Percentiles rank a stretch among this genome's conserved stretches.
Evolutionary conservation across 1,140 invertebrate genomes (phyloP).

Genomic region (Hycleus cichorii): DNA sequence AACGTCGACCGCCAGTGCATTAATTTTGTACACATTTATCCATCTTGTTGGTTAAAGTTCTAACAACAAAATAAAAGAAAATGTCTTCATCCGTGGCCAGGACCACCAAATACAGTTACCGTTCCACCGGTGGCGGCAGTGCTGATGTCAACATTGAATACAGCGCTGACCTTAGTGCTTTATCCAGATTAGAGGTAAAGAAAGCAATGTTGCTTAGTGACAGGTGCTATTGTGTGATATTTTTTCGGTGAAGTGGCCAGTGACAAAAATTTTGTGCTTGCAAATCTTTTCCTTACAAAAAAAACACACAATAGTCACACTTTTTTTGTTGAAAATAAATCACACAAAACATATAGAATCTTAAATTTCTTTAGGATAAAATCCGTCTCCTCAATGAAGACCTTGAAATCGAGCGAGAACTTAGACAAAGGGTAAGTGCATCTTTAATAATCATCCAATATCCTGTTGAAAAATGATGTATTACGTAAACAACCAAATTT

Average conservation of each 20-base stretch:
- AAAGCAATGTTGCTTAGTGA: conserved; percentile 18
- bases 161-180: conserved; percentile 82
- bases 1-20: conserved; percentile 39
- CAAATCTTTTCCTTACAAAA: neutral
- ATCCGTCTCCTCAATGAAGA: conserved; percentile 95
- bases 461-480: conserved; percentile 12
- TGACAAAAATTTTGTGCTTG: neutral
- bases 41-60: neutral
- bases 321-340: neutral
- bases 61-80: conserved; percentile 5
- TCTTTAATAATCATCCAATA: neutral
- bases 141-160: conserved; percentile 92
- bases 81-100: conserved; percentile 71
- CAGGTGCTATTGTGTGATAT: conserved; percentile 2
- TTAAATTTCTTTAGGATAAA: conserved; percentile 69
- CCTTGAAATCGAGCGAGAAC: conserved; percentile 92
- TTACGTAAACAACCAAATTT: conserved; percentile 21
- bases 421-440: conserved; percentile 87
- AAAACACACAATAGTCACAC: neutral
- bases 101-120: conserved; percentile 84
- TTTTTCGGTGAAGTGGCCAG: conserved; percentile 11
- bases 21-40: conserved; percentile 1
- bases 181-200: conserved; percentile 86
- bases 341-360: conserved; percentile 2
- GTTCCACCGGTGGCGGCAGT: conserved; percentile 61